phyloP scores from a whole-genome alignment of 2,113 vertebrate genomes.

The Loxodonta africana region DNA sequence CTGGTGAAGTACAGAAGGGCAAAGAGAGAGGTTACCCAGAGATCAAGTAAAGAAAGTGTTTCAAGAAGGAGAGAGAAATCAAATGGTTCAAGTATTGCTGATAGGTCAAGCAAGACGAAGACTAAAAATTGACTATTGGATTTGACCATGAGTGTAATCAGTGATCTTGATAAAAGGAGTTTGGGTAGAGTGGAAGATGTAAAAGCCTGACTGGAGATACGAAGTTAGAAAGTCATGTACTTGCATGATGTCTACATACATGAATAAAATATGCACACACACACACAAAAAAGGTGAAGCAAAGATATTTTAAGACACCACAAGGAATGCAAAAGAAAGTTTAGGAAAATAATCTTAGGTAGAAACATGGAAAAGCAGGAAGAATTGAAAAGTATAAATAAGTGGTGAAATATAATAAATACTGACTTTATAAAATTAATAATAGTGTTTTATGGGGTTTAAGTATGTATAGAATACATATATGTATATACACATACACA shows the following conservation, averaged over 20 bases:
- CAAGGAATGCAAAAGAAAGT: background rate
- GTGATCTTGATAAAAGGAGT: too few species aligned
- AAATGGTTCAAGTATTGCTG: too few species aligned
- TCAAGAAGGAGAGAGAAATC: too few species aligned
- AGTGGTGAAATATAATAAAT: background rate
- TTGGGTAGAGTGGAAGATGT: too few species aligned
- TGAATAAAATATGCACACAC: too few species aligned
- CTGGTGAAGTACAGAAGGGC: too few species aligned
- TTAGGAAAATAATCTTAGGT: background rate
- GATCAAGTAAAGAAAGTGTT: too few species aligned
- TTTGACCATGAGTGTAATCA: too few species aligned
- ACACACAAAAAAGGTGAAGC: background rate
- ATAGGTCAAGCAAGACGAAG: too few species aligned
- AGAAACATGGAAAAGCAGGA: background rate
- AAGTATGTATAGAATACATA: background rate
- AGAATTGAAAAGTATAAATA: background rate
- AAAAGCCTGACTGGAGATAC: background rate
- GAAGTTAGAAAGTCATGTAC: background rate
- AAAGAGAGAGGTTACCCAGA: too few species aligned
- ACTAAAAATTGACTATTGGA: too few species aligned
- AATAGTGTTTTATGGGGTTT: background rate
- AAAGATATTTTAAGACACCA: background rate
- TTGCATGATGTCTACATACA: too few species aligned
- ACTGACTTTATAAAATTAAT: background rate
- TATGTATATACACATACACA: background rate